A percentile compares a stretch with the other conserved stretches of the same genome.
Evolutionary conservation across 2,888 invertebrate species (phyloP).

Genomic region (Hypomecis atomaria): DNA sequence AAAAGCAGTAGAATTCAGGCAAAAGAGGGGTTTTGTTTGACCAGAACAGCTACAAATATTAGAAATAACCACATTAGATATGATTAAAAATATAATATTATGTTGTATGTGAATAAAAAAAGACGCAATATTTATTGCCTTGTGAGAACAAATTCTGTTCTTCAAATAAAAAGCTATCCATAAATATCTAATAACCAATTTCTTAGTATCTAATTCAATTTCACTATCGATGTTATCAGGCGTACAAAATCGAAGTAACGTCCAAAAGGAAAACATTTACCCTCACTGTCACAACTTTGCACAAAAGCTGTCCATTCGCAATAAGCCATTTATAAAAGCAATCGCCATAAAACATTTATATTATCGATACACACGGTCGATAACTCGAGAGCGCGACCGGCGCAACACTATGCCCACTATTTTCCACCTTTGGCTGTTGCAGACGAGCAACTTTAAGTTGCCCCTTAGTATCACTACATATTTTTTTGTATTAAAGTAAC

Average conservation of each 20-base stretch:
- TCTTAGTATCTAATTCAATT: slow-evolving; percentile 13
- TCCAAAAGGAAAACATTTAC: slow-evolving; percentile 23
- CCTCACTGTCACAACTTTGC: slow-evolving; percentile 32
- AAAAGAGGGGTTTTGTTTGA: too few species aligned
- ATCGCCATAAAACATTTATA: slow-evolving; percentile 61
- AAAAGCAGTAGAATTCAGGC: too few species aligned
- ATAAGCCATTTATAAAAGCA: slow-evolving; percentile 56
- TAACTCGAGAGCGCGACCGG: slow-evolving; percentile 36
- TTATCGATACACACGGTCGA: slow-evolving; percentile 54
- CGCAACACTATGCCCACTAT: slow-evolving; percentile 35
- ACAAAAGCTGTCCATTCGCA: slow-evolving; percentile 44
- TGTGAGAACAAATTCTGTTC: too few species aligned
- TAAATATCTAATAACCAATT: background rate
- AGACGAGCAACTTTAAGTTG: slow-evolving; percentile 39
- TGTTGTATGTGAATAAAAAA: too few species aligned
- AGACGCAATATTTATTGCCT: too few species aligned
- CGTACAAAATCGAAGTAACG: slow-evolving; percentile 18
- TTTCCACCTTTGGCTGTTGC: slow-evolving; percentile 42
- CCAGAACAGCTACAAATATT: too few species aligned
- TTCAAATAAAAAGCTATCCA: background rate
- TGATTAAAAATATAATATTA: too few species aligned
- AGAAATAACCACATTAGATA: too few species aligned
- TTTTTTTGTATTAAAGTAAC: too few species aligned
- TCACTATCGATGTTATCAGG: slow-evolving; percentile 22
- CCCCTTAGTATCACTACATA: too few species aligned